These are phyloP conservation scores for Furnarius figulus DNA, from an alignment of 2,113 vertebrate genomes.

Conservation along the genomic window DNA sequence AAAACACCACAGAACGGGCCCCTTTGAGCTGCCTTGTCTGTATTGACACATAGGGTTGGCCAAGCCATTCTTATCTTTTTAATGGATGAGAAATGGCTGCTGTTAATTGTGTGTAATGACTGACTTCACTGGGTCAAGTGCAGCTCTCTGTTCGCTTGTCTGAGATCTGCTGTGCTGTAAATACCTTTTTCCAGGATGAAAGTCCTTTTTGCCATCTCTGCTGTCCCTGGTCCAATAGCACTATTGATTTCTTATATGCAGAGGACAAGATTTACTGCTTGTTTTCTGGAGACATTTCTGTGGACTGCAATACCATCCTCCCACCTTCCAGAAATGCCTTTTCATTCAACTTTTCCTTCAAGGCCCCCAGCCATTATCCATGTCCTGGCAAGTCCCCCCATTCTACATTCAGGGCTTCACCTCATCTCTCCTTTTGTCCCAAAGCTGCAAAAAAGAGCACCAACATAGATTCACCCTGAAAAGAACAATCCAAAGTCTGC, in stretches of 20 bases:
- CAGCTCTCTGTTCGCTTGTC: background rate
- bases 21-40: background rate
- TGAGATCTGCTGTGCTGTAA: background rate
- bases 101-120: background rate
- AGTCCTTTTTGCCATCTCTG: background rate
- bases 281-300: background rate
- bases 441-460: background rate
- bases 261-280: background rate
- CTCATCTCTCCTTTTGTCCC: background rate
- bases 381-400: background rate
- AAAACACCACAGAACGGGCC: background rate
- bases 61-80: background rate
- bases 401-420: background rate
- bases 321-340: background rate
- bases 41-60: background rate
- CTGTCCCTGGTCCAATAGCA: background rate
- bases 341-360: background rate
- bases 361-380: accelerated
- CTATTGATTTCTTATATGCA: background rate
- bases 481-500: background rate
- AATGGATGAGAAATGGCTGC: background rate
- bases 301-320: background rate
- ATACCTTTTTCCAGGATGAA: background rate
- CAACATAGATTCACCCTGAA: background rate
- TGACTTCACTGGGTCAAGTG: background rate